Base-by-base conservation (phyloP, 2,113 vertebrate species). In the Nansenia antarctica region DNA sequence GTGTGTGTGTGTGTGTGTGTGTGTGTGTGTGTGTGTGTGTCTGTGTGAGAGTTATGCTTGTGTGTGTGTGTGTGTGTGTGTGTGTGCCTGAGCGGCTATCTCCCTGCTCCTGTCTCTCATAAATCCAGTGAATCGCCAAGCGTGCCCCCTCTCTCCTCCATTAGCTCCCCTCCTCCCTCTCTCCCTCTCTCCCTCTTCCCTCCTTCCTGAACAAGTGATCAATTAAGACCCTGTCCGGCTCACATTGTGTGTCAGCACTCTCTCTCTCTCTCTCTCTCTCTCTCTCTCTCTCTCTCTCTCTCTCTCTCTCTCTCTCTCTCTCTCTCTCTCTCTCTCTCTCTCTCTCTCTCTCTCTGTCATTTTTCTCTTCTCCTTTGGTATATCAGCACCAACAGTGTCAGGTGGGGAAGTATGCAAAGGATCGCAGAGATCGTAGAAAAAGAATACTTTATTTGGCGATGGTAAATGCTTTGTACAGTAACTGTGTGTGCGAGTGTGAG, bases 201-300 rank as follows among this genome's bases (percentile, higher is more conserved):
- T 65, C 53, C 73, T 74, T 81, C 57, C 80, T 79, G 86, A 87
- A 85, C 68, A n/a, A 88, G 87, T 82, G 81, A 91, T 92, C 91
- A 90, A 91, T 92, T 91, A 89, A 88, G 76, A 61, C 67, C 81
- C 86, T 77, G 85, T 90, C 85, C 78, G 69, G 79, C 76, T 26
- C 67, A 57, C 59, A 35, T 64, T 45, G 70, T 30, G 8, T 20
- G 69, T 91, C 90, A 92, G 91, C 91, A 85, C 74, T 91, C 88
- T 84, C 64, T 71, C 72, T 22, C 18, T 29, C 76, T 12, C 49
- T 15, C 35, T 26, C 47, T 27, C 37, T 66, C 60, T 29, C 70
- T 77, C 35, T 76, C 78, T 82, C 74, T 78, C 77, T 81, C 27
- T 26, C 29, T 60, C 60, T 2, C 8, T 30, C 52, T 59, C 58